phyloP scores from a whole-genome alignment of 2,113 vertebrate species.

The Myiopsitta monachus region DNA sequence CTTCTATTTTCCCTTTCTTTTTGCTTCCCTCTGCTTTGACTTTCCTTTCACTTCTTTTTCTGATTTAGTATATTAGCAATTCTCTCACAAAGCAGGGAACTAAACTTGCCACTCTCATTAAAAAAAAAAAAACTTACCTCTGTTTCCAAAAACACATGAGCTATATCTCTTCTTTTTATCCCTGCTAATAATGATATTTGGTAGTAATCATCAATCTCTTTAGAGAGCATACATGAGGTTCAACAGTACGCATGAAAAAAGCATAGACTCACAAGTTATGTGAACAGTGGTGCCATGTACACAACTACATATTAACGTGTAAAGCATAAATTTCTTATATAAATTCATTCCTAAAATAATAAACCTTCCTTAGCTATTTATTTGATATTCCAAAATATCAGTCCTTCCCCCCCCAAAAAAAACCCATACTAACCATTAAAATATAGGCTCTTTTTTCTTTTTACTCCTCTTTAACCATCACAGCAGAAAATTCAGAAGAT shows the following conservation, averaged over 20 bases:
- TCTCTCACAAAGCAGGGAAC: not conserved
- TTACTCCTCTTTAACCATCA: not conserved
- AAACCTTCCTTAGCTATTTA: not conserved
- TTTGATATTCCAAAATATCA: slow-evolving; percentile 27
- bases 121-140: not conserved
- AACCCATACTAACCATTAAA: not conserved
- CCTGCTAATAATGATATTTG: not conserved
- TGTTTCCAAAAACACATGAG: not conserved
- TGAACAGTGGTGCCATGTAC: not conserved
- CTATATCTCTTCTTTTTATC: not conserved
- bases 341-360: not conserved
- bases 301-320: not conserved
- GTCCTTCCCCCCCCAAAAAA: not conserved
- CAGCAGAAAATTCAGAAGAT: not conserved
- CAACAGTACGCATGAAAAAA: not conserved
- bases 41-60: not conserved
- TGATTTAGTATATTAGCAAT: not conserved
- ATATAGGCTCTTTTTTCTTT: not conserved
- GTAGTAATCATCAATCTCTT: not conserved
- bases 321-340: not conserved
- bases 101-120: not conserved
- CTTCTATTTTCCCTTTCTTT: not conserved
- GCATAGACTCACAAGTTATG: not conserved
- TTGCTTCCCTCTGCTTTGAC: not conserved
- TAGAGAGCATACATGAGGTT: not conserved